Conservation (phyloP, 2,888 invertebrate genomes). For the Rhamnusium bicolor region DNA sequence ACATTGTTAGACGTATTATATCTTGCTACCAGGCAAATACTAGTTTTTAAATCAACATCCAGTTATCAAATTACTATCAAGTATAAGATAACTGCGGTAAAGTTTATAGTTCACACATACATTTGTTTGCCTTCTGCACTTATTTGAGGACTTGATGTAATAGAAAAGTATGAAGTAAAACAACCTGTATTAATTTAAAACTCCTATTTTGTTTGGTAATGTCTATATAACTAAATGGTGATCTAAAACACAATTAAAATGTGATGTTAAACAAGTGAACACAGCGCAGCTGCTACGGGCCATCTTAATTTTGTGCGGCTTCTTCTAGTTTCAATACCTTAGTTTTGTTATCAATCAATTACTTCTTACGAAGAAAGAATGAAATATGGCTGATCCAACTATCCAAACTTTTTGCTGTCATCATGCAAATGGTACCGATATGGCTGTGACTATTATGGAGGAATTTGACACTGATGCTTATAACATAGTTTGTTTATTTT, state of each 20-base stretch:
- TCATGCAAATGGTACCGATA: conserved; percentile 77
- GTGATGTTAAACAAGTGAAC: conserved; percentile 3
- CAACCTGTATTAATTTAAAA: not conserved
- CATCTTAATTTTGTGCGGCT: conserved; percentile 32
- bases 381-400: conserved; percentile 84
- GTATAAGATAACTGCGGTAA: conserved; percentile 38
- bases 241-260: not conserved
- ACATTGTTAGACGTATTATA: not conserved
- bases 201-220: not conserved
- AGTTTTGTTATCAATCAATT: not conserved
- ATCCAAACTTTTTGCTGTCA: conserved; percentile 88
- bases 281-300: conserved; percentile 12
- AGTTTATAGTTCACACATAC: conserved; percentile 6
- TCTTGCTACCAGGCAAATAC: not conserved
- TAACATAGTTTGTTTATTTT: conserved; percentile 82
- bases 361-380: not conserved
- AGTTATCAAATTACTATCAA: conserved; percentile 41
- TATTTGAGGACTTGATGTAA: not conserved
- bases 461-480: conserved; percentile 84
- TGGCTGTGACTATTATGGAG: conserved; percentile 78
- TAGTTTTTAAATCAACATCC: not conserved
- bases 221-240: not conserved
- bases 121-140: not conserved
- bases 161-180: not conserved
- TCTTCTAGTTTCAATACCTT: conserved; percentile 6